phyloP scores from a whole-genome alignment of 2,113 vertebrate species.

The Romanogobio albipinnatus region DNA sequence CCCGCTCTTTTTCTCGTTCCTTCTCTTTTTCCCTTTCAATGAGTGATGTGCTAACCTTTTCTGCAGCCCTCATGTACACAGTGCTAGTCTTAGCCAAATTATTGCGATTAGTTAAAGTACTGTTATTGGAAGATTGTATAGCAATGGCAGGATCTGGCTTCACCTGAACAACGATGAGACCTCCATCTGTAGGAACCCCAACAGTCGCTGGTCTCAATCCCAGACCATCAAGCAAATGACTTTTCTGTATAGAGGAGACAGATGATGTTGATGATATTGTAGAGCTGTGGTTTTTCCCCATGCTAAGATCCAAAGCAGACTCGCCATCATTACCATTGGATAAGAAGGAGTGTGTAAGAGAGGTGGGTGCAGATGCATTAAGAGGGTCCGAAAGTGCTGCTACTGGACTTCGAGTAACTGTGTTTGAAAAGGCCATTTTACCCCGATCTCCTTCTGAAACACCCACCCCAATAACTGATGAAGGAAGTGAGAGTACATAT shows the following conservation, averaged over 20 bases:
- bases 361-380: slow-evolving; percentile 65
- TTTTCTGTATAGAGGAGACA: slow-evolving; percentile 68
- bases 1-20: slow-evolving; percentile 64
- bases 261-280: slow-evolving; percentile 62
- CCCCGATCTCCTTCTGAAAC: slow-evolving; percentile 64
- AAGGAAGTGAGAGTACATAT: slow-evolving; percentile 74
- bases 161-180: slow-evolving; percentile 77
- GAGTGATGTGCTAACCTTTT: slow-evolving; percentile 67
- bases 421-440: slow-evolving; percentile 70
- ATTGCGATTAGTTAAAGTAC: slow-evolving; percentile 67
- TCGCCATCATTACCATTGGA: slow-evolving; percentile 75
- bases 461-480: slow-evolving; percentile 66
- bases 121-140: slow-evolving; percentile 63
- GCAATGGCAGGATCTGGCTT: slow-evolving; percentile 71
- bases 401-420: slow-evolving; percentile 60
- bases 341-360: slow-evolving; percentile 66
- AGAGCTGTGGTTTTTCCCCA: slow-evolving; percentile 73
- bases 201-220: slow-evolving; percentile 75
- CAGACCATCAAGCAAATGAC: slow-evolving; percentile 75
- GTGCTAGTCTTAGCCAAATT: slow-evolving; percentile 68
- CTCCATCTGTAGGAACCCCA: slow-evolving; percentile 58
- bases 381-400: slow-evolving; percentile 65
- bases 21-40: slow-evolving; percentile 68
- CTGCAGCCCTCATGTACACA: slow-evolving; percentile 70
- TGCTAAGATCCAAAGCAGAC: slow-evolving; percentile 77